Evolutionary conservation across 2,113 vertebrate species (phyloP), one percentile per base, ranked within the genome.

Genomic region (Empidonax alnorum): DNA sequence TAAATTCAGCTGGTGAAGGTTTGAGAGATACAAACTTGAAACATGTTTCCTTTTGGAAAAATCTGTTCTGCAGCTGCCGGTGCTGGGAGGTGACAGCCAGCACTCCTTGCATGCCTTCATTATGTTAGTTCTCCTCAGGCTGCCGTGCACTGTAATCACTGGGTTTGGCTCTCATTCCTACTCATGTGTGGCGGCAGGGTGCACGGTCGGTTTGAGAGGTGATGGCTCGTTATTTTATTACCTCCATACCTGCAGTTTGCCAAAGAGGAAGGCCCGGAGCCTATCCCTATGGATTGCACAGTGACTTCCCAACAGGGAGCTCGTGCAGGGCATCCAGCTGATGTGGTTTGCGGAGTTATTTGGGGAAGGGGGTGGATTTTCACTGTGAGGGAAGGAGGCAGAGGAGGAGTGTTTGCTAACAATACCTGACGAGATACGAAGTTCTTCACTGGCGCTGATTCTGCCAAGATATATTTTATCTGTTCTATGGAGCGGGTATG

Each of bases 91-190:
- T 33, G 63, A 9, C 84, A 42, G 82, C 50, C 82, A 12, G 62
- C 25, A 0, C 56, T 50, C 46, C 50, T 7, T 17, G n/a, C 46
- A n/a, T 7, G 0, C 3, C 62, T 23, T 11, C 1, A 0, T 28
- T 39, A 0, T 63, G 42, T 56, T 13, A 0, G 37, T 25, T 77
- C 55, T 83, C 16, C 53, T 24, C 39, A 3, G 47, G 41, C 42
- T 55, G 53, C 50, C 25, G 3, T 37, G 47, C 79, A 1, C 9
- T 49, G 16, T 2, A 69, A 59, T 4, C 9, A 6, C 31, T 14
- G 75, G 13, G 2, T 61, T 4, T 16, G 71, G 41, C 89, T 92
- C 91, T 92, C 8, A 2, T 58, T 94, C 67, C 82, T 42, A 76
- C 85, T 74, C 18, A 33, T 28, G 49, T 4, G 13, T 44, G 47